Conservation (phyloP, 2,113 vertebrate genomes). For the Cyprinodon variegatus region DNA sequence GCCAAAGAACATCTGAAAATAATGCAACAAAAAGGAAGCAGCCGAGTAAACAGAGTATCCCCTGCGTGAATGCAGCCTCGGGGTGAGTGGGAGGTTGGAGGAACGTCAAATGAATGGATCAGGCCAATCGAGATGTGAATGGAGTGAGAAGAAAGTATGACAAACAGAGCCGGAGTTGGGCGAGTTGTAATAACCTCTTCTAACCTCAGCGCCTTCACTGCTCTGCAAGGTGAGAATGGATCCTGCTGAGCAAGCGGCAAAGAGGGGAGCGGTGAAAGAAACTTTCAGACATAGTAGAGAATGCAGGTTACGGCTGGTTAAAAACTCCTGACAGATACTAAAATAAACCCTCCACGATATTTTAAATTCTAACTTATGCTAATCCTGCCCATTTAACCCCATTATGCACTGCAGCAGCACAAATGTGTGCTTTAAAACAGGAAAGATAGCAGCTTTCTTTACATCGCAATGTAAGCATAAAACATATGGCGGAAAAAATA, state of each 20-base stretch:
- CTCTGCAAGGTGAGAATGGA: constrained; percentile 44
- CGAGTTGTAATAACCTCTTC: constrained; percentile 44
- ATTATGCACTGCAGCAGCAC: constrained; percentile 14
- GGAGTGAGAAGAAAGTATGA: constrained; percentile 38
- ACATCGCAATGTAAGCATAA: constrained; percentile 4
- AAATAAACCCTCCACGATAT: constrained; percentile 25
- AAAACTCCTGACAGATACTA: constrained; percentile 43
- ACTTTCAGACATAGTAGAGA: constrained; percentile 11
- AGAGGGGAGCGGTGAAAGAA: constrained; percentile 31
- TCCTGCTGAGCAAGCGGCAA: constrained; percentile 44
- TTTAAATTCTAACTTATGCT: constrained; percentile 26
- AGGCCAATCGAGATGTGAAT: constrained; percentile 42
- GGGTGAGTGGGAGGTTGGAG: constrained; percentile 19
- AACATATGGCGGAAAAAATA: constrained; percentile 11
- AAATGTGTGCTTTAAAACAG: constrained; percentile 8
- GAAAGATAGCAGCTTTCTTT: constrained; percentile 28
- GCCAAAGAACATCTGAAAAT: constrained; percentile 48
- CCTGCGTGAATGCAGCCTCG: constrained; percentile 43
- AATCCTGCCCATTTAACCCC: constrained; percentile 42
- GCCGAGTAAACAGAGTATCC: constrained; percentile 42
- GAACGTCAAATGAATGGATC: constrained; percentile 58
- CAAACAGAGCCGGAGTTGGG: constrained; percentile 41
- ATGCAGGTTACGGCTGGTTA: constrained; percentile 23
- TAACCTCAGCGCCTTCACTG: constrained; percentile 26
- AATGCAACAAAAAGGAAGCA: constrained; percentile 40